Evolutionary conservation across 2,113 vertebrate species (phyloP), one percentile per base, ranked within the genome.

Genomic region (Phaethornis superciliosus): DNA sequence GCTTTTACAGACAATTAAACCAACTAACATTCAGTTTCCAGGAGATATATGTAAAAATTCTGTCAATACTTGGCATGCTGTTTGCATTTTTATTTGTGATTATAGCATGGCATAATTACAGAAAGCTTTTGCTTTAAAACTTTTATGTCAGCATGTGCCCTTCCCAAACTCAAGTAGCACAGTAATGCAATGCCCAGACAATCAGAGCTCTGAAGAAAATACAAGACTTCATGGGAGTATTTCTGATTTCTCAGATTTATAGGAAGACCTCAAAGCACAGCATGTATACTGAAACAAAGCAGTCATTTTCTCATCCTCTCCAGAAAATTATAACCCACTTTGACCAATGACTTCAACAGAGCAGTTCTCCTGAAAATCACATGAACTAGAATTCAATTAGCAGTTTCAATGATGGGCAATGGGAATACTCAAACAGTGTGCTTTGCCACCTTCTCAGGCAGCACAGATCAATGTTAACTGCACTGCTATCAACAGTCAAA

Each of bases 21-120:
- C 79, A 88, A 85, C 88, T 93, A 94, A 93, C 96, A 97, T 97
- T 95, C 91, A 96, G 94, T 95, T 96, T 96, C 96, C 93, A 96
- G 96, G 44, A 94, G 47, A 88, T 15, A 2, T 30, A 76, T 0
- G 0, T 42, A 85, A 88, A 55, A 93, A 88, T 67, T 76, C 44
- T 27, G 46, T 81, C 68, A 89, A 81, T 80, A 64, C 13, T 58
- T 84, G 55, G 55, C 63, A 88, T 3, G 0, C 10, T 65, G 49
- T 78, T 64, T 72, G 49, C 35, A 46, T 84, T 91, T 93, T 69
- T 17, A 79, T 75, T 80, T 85, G 27, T 23, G 15, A 88, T 21
- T 88, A 9, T 85, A 84, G 62, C 23, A 40, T 40, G 17, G 67
- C n/a, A n/a, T 56, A 72, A 51, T 77, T 85, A 80, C 3, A 85